Conservation (phyloP, 2,888 invertebrate genomes). For the Marasmarcha lunaedactyla region DNA sequence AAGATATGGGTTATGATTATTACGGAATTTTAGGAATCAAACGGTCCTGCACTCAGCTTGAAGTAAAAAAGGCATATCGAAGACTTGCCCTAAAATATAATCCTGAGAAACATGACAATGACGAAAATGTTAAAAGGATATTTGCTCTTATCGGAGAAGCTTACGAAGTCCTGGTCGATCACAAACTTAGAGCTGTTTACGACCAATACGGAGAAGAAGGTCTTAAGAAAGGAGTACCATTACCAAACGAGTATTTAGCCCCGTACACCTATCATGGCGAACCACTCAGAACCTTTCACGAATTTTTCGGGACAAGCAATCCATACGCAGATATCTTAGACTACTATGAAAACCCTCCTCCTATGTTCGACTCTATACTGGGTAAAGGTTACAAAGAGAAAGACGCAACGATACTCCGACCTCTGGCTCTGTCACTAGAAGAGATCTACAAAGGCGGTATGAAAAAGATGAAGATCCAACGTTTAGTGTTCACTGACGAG, state of each 20-base stretch:
- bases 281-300: slow-evolving; percentile 77
- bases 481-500: slow-evolving; percentile 75
- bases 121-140: slow-evolving; percentile 57
- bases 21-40: slow-evolving; percentile 80
- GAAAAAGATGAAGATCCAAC: slow-evolving; percentile 87
- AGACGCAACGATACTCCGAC: slow-evolving; percentile 55
- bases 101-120: slow-evolving; percentile 63
- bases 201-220: slow-evolving; percentile 93
- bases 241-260: slow-evolving; percentile 74
- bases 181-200: slow-evolving; percentile 79
- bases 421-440: slow-evolving; percentile 61
- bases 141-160: slow-evolving; percentile 81
- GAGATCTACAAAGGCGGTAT: slow-evolving; percentile 78
- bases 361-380: slow-evolving; percentile 72
- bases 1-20: slow-evolving; percentile 77
- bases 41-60: slow-evolving; percentile 72
- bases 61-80: slow-evolving; percentile 79
- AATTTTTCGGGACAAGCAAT: slow-evolving; percentile 86
- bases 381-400: slow-evolving; percentile 75
- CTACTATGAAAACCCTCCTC: slow-evolving; percentile 72
- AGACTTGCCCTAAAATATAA: slow-evolving; percentile 70
- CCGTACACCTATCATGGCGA: slow-evolving; percentile 88
- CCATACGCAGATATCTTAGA: slow-evolving; percentile 85
- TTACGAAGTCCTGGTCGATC: slow-evolving; percentile 80
- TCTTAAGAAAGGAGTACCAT: slow-evolving; percentile 82